A percentile compares a stretch with the other conserved stretches of the same genome.
These are phyloP conservation scores for Priocnemis perturbator DNA, from an alignment of 2,888 invertebrate genomes.

Conservation along the genomic window DNA sequence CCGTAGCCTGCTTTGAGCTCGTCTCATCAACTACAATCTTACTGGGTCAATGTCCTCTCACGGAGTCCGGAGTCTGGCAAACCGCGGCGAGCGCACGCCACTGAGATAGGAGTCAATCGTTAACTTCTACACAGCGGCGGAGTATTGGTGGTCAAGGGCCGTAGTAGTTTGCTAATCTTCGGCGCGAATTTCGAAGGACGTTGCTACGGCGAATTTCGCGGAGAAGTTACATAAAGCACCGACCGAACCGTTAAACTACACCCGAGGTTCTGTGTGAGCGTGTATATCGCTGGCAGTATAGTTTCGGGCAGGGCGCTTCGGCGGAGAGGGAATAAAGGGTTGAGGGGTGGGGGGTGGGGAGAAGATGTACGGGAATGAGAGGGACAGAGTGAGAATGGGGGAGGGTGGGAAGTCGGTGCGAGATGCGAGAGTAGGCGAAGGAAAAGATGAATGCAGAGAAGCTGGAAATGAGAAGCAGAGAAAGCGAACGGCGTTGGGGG, in stretches of 20 bases:
- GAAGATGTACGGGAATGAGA: neutral
- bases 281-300: slow-evolving; percentile 32
- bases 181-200: slow-evolving; percentile 31
- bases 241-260: slow-evolving; percentile 23
- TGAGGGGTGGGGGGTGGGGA: neutral
- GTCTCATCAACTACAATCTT: too few relatives aligned
- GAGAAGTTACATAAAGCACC: slow-evolving; percentile 24
- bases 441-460: neutral
- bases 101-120: slow-evolving; percentile 20
- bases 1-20: too few relatives aligned
- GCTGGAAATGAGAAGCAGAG: too few relatives aligned
- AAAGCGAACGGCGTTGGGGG: neutral
- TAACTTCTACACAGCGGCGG: slow-evolving; percentile 7
- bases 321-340: neutral
- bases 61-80: neutral
- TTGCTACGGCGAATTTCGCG: slow-evolving; percentile 23
- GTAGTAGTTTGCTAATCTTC: slow-evolving; percentile 35
- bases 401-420: too few relatives aligned
- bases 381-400: neutral
- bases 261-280: slow-evolving; percentile 4
- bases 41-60: too few relatives aligned
- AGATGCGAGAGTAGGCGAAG: too few relatives aligned
- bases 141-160: slow-evolving; percentile 24
- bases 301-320: slow-evolving; percentile 5
- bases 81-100: neutral